Percentiles rank a stretch among this genome's conserved stretches.
Evolutionary conservation across 92 coral and sea anemone genomes (phyloP).

Genomic region (Pocillopora meandrina): DNA sequence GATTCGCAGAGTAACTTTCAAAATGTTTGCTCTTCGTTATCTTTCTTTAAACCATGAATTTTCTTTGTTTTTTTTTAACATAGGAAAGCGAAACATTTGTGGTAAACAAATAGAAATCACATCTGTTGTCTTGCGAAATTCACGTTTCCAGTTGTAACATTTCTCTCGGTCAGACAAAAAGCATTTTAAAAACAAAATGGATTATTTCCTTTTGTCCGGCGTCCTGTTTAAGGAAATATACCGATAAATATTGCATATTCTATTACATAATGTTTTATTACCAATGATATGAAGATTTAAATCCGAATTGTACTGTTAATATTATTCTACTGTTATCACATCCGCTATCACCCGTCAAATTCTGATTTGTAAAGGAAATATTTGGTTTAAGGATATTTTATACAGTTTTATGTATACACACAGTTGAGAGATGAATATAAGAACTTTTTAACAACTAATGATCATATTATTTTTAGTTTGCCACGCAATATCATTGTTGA

Average conservation of each 20-base stretch:
- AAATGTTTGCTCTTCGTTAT: neutral
- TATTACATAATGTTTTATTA: neutral
- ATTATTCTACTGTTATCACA: slow-evolving; percentile 10
- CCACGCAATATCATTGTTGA: slow-evolving; percentile 7
- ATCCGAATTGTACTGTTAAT: neutral
- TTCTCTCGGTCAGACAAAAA: neutral
- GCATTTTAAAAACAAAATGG: too few relatives aligned
- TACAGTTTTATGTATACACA: neutral
- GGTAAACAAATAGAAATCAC: neutral
- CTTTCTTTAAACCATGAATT: neutral
- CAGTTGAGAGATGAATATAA: neutral
- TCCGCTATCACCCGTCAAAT: slow-evolving; percentile 11
- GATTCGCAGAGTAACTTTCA: neutral
- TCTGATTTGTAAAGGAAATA: too few relatives aligned
- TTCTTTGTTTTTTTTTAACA: neutral
- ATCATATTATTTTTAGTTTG: neutral
- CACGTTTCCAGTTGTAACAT: neutral
- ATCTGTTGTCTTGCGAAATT: slow-evolving; percentile 5
- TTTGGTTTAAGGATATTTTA: too few relatives aligned
- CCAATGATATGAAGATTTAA: neutral
- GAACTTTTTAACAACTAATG: neutral
- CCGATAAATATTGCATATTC: neutral
- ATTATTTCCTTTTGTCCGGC: neutral
- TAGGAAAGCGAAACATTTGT: neutral
- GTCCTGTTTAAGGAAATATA: neutral